Evolutionary conservation across 2,797 vertebrate species (phyloP).

Genomic region (Enteromius unitaeniatus): DNA sequence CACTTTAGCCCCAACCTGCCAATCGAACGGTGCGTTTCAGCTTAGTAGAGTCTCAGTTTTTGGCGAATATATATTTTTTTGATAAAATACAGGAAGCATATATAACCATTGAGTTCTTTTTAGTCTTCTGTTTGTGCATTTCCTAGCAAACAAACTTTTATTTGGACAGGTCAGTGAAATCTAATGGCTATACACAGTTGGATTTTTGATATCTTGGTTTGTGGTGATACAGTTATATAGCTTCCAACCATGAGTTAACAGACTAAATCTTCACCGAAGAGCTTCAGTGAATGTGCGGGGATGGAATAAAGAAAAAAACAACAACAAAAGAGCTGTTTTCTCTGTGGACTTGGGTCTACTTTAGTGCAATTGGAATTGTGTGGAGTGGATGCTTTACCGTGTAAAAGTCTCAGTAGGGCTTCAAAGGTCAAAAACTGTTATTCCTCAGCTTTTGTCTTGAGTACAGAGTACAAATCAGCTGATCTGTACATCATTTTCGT

Average conservation of each 20-base stretch:
- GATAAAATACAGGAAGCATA: not conserved
- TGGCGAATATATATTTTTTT: not conserved
- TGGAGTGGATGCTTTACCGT: not conserved
- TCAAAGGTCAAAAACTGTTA: not conserved
- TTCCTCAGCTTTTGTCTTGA: not conserved
- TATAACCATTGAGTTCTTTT: not conserved
- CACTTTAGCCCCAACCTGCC: not conserved
- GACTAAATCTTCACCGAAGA: not conserved
- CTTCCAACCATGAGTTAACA: not conserved
- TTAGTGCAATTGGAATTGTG: not conserved
- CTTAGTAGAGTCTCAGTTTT: not conserved
- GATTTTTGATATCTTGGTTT: not conserved
- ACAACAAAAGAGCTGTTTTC: not conserved
- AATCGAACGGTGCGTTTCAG: not conserved
- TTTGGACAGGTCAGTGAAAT: slow-evolving; percentile 3
- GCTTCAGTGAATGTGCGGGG: not conserved
- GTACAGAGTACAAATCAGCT: not conserved
- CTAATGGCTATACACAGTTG: not conserved
- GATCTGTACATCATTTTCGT: not conserved
- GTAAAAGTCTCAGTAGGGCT: not conserved
- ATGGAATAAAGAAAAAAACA: not conserved
- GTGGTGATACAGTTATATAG: not conserved
- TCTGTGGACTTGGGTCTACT: not conserved
- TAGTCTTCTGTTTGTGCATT: not conserved
- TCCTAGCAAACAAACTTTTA: not conserved